Evolutionary conservation across 1,140 invertebrate species (phyloP).

Genomic region (Aethina tumida): DNA sequence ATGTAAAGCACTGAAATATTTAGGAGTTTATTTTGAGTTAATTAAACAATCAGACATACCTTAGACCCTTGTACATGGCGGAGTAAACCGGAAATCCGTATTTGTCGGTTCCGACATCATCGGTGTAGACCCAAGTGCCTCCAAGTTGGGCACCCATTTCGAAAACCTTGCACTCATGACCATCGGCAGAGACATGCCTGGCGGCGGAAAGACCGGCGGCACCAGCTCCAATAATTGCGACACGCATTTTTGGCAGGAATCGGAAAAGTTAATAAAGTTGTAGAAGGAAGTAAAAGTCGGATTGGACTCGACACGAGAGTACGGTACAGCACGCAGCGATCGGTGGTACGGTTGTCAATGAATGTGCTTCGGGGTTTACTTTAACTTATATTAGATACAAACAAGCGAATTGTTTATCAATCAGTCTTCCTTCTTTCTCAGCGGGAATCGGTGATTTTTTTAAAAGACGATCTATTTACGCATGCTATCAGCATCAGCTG

Average conservation of each 20-base stretch:
- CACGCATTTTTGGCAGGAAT: conserved; percentile 34
- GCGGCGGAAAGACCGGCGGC: conserved; percentile 53
- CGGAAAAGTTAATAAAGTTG: no score
- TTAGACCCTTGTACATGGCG: conserved; percentile 78
- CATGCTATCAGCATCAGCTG: no score
- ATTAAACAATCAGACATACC: conserved; percentile 40
- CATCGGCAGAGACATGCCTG: conserved; percentile 34
- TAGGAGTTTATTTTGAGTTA: no score
- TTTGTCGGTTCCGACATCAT: conserved; percentile 54
- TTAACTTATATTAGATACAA: background rate
- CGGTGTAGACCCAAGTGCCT: conserved; percentile 83
- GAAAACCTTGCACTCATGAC: conserved; percentile 46
- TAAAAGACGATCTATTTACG: no score
- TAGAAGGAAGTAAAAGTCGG: conserved; percentile 4
- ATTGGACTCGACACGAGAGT: conserved; percentile 6
- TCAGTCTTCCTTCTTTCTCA: no score
- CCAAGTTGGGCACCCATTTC: conserved; percentile 67
- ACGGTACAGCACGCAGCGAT: conserved; percentile 2
- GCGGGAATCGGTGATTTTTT: no score
- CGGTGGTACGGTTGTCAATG: background rate
- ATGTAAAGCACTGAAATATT: no score
- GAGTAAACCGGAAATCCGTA: conserved; percentile 75
- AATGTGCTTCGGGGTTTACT: conserved; percentile 1
- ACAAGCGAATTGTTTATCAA: conserved; percentile 2
- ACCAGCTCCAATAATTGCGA: conserved; percentile 57